A percentile compares a stretch with the other conserved stretches of the same genome.
phyloP scores from a whole-genome alignment of 2,113 vertebrate species.

The Corythoichthys haematopterus region DNA sequence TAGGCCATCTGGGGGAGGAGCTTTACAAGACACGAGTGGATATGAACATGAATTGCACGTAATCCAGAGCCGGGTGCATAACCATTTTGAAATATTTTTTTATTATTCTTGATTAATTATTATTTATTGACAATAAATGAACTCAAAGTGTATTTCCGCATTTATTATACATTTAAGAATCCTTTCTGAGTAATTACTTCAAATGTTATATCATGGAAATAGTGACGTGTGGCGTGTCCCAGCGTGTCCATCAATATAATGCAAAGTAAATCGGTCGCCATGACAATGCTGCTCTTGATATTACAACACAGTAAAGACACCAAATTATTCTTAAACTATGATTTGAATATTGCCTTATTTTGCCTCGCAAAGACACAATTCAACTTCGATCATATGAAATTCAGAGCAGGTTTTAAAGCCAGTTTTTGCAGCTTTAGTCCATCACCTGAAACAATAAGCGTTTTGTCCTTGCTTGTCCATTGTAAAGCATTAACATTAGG shows the following conservation, averaged over 20 bases:
- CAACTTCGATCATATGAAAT: not conserved
- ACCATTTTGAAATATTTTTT: not conserved
- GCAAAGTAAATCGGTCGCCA: not conserved
- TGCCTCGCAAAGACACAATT: not conserved
- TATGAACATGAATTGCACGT: not conserved
- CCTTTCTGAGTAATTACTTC: not conserved
- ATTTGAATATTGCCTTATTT: not conserved
- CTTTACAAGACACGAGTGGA: too few relatives aligned
- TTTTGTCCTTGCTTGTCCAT: conserved; percentile 11
- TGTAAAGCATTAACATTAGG: not conserved
- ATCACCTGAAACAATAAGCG: not conserved
- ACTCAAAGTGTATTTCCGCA: too few relatives aligned
- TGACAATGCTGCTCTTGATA: not conserved
- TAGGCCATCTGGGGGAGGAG: too few relatives aligned
- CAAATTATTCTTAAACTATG: not conserved
- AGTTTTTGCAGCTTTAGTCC: not conserved
- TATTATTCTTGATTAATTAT: too few relatives aligned
- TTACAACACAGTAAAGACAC: not conserved
- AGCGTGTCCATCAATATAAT: not conserved
- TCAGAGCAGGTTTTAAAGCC: not conserved
- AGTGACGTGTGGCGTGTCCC: not conserved
- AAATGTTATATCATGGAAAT: not conserved
- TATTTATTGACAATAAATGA: too few relatives aligned
- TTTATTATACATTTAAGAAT: too few relatives aligned
- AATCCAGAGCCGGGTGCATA: not conserved